Base-by-base conservation (phyloP, 2,113 vertebrate species). In the Upupa epops region DNA sequence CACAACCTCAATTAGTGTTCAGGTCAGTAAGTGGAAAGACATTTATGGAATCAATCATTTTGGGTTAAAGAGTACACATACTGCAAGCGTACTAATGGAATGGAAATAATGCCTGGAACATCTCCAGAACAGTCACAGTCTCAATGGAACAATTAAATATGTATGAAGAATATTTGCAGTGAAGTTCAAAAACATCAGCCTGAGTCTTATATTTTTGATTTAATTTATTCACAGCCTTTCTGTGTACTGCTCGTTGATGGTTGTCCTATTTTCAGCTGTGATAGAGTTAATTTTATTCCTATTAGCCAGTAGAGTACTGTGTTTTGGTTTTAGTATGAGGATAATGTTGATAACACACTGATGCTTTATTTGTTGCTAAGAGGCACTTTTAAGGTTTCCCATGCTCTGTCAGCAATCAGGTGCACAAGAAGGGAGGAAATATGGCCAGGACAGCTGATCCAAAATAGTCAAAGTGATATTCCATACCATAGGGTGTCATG, bases 11-110 rank as follows among this genome's bases (percentile, higher is more conserved):
- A 95, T 98, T 97, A 97, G 77, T 59, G 91, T 96, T 95, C 92
- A 94, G 97, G 97, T 97, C 97, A 97, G 94, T 92, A 95, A 97
- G 95, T 96, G 92, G 89, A 84, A 97, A 96, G 96, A 96, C 92
- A 87, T 97, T 97, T 97, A 96, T 89, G 88, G 96, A 97, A 97
- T 98, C 97, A 98, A 97, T 98, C 97, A 97, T 97, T 98, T 97
- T 96, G 95, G 94, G 97, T 97, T 97, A 97, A 96, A 89, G 77
- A 96, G 90, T 93, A 96, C 92, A 96, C 73, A 91, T 94, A 93
- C 94, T 94, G 93, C 92, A 95, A 96, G 95, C 45, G 88, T 96
- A 93, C 96, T 98, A 98, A 98, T 98, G 97, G 97, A 96, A 97
- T 96, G 95, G 97, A 98, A 98, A 97, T 97, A 98, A 97, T 97